Percentiles rank a stretch among this genome's conserved stretches.
These are phyloP conservation scores for Campylomormyrus tamandua DNA, from an alignment of 2,113 vertebrate genomes.

Conservation along the genomic window DNA sequence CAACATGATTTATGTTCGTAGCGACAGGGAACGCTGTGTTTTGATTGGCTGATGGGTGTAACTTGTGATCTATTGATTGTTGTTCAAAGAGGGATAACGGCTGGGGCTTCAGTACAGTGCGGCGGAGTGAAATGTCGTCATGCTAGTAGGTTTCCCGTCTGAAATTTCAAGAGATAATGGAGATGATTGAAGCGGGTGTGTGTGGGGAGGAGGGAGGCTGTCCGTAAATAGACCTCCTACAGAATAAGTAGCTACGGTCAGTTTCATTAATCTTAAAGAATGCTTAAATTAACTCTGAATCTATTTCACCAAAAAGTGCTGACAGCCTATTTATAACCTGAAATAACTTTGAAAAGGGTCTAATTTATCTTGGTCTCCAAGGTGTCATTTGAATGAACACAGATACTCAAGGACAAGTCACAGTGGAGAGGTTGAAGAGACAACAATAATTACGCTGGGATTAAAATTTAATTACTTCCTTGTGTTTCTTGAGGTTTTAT, in stretches of 20 bases:
- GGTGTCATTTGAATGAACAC: slow-evolving; percentile 55
- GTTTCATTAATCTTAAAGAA: slow-evolving; percentile 65
- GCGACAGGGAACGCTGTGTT: background rate
- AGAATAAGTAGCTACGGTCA: slow-evolving; percentile 49
- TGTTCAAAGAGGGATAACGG: slow-evolving; percentile 28
- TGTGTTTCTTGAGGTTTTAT: slow-evolving; percentile 45
- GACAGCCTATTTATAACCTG: slow-evolving; percentile 59
- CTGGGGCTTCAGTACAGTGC: slow-evolving; percentile 22
- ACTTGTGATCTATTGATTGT: slow-evolving; percentile 27
- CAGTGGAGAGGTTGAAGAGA: slow-evolving; percentile 45
- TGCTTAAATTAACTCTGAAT: slow-evolving; percentile 62
- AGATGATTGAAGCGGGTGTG: slow-evolving; percentile 46
- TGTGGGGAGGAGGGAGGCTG: slow-evolving; percentile 5
- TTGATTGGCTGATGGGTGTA: background rate
- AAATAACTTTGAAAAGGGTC: slow-evolving; percentile 56
- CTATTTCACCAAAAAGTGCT: slow-evolving; percentile 42
- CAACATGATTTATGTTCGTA: background rate
- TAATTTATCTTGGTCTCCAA: slow-evolving; percentile 61
- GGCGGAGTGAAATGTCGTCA: slow-evolving; percentile 35
- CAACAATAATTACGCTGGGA: slow-evolving; percentile 49
- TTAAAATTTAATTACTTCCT: slow-evolving; percentile 43
- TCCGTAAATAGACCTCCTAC: slow-evolving; percentile 49
- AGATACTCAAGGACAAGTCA: slow-evolving; percentile 40
- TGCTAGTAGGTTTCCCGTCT: slow-evolving; percentile 42
- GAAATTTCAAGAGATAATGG: slow-evolving; percentile 43